Conservation (phyloP, 2,797 vertebrate genomes). For the Myotis planiceps region DNA sequence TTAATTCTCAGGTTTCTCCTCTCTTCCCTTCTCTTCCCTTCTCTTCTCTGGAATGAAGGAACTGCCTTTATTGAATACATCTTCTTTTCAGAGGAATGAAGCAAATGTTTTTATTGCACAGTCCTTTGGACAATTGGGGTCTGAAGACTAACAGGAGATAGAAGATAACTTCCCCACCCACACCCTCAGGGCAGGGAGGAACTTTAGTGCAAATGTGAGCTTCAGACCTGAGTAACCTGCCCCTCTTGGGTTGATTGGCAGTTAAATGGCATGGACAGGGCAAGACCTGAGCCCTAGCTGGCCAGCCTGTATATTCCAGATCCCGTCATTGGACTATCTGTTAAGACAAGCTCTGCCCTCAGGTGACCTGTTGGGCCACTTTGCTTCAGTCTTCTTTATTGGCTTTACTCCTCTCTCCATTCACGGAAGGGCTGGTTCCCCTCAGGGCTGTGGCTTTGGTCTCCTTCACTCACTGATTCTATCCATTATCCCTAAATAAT, state of each 20-base stretch:
- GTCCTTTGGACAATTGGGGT: conserved; percentile 60
- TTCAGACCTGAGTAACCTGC: conserved; percentile 14
- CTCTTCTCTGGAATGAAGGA: not conserved
- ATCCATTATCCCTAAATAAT: not conserved
- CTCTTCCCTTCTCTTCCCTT: too few relatives aligned
- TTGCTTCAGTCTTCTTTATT: not conserved
- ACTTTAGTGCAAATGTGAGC: conserved; percentile 67
- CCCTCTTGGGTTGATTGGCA: conserved; percentile 40
- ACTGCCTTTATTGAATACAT: not conserved
- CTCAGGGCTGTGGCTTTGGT: not conserved
- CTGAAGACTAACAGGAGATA: not conserved
- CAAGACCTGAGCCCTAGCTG: not conserved
- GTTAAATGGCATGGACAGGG: not conserved
- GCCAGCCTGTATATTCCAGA: not conserved
- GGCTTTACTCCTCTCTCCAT: not conserved
- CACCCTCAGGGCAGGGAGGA: not conserved
- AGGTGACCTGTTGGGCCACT: not conserved
- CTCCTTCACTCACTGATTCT: not conserved
- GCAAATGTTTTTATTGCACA: conserved; percentile 81
- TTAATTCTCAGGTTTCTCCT: not conserved
- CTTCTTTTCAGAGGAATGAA: conserved; percentile 21
- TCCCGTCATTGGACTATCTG: not conserved
- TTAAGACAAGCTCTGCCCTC: not conserved
- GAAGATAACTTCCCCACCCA: not conserved
- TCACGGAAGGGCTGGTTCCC: not conserved